Evolutionary conservation across 2,113 vertebrate genomes (phyloP).

Genomic region (Podilymbus podiceps): DNA sequence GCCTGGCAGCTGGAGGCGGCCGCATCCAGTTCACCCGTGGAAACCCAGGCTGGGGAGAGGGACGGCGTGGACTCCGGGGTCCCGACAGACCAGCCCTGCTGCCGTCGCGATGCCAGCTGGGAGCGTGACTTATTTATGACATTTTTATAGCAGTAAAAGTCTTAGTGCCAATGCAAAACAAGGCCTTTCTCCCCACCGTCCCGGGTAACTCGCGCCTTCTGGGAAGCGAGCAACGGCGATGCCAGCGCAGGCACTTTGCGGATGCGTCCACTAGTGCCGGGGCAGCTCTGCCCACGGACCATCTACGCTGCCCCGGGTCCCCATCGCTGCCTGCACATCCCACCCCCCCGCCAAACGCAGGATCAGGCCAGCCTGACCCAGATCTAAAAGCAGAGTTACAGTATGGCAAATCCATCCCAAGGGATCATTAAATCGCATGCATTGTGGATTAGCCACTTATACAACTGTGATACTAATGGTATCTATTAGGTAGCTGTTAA

Average conservation of each 20-base stretch:
- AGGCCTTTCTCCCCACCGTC: background rate
- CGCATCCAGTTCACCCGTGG: fast-evolving
- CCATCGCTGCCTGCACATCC: background rate
- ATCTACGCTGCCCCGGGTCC: fast-evolving
- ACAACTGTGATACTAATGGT: background rate
- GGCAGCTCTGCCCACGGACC: background rate
- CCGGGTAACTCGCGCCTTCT: background rate
- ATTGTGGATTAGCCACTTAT: background rate
- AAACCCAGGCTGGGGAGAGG: background rate
- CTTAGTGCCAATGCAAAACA: background rate
- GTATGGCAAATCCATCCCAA: background rate
- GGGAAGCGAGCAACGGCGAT: background rate
- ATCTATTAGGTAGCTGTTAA: constrained; percentile 7
- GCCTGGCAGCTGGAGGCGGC: background rate
- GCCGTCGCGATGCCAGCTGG: fast-evolving
- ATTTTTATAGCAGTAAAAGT: background rate
- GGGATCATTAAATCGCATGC: background rate
- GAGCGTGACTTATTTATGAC: background rate
- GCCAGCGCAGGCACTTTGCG: background rate
- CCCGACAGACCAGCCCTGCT: background rate
- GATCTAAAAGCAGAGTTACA: background rate
- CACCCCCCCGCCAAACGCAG: background rate
- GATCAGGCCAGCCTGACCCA: background rate
- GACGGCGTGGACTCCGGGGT: fast-evolving
- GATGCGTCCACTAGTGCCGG: fast-evolving